Base-by-base conservation (phyloP, 2,888 invertebrate species). In the Miltochrista miniata region DNA sequence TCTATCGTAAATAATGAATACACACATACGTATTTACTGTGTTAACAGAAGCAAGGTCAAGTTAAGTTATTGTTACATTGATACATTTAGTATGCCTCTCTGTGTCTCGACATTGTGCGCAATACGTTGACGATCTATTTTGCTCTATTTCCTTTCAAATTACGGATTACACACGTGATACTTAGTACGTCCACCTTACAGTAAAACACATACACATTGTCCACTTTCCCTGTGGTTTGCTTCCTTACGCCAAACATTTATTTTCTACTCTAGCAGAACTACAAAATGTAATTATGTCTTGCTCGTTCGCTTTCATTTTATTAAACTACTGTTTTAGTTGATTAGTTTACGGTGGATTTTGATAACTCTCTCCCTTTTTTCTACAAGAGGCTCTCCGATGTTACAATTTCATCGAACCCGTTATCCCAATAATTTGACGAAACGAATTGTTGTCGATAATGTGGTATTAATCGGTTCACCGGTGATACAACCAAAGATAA, bases 91-190 rank as follows among this genome's bases (percentile, higher is more conserved):
- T 60, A 54, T 48, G 13, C 35, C 44, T 54, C 48, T 54, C 51
- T 48, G 13, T 35, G 45, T 54, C 48, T 54, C 51, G 50, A 54
- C 65, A 52, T 67, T 61, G 64, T 61, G 64, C 68, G 69, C 73
- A 75, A 75, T 68, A 75, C 74, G 64, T 61, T 58, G 54, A 61
- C 67, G 61, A 55, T 68, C 54, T 63, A 73, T 64, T 79, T 73
- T 83, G 81, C 81, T 86, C 81, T 69, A 81, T 83, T 86, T 83
- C 70, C 66, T 68, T 64, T 70, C 66, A 78, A 82, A 83, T 85
- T 76, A 72, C 70, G 59, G 72, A 75, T 76, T 31, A 31, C 8
- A 31, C 10, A 10, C 2, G 8, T 31, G 76, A 59, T 64, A 66
- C 72, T 71, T 64, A 76, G 63, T 70, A 77, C 64, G 79, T 79